These are phyloP conservation scores for Liposcelis brunnea DNA, from an alignment of 2,888 invertebrate species.

Conservation along the genomic window DNA sequence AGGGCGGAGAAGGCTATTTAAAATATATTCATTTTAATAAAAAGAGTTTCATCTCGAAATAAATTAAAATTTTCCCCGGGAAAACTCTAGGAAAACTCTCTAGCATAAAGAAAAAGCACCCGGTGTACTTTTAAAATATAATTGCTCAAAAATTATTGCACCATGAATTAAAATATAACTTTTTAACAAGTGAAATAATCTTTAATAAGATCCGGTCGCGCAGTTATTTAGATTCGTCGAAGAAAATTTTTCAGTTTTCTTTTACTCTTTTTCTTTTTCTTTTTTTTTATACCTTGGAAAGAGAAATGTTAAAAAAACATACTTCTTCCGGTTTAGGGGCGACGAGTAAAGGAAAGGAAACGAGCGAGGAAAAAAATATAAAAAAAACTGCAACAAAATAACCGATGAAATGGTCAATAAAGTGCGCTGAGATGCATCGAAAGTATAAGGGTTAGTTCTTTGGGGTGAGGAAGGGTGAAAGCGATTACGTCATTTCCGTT, in stretches of 20 bases:
- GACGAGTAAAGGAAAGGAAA: no score
- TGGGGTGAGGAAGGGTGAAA: slow-evolving; percentile 1
- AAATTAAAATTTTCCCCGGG: slow-evolving; percentile 7
- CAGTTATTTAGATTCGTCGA: no score
- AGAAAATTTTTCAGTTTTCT: no score
- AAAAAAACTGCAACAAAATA: slow-evolving; percentile 3
- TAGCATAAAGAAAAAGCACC: slow-evolving; percentile 1
- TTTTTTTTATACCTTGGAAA: no score
- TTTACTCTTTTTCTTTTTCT: no score
- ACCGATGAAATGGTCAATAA: slow-evolving; percentile 8
- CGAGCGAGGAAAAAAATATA: background rate
- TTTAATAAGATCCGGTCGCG: no score
- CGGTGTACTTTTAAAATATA: slow-evolving; percentile 9
- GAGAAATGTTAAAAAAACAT: no score
- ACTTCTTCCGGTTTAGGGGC: no score
- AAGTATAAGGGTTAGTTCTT: slow-evolving; percentile 4
- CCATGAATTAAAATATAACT: background rate
- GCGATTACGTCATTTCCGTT: slow-evolving; percentile 4
- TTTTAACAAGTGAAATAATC: no score
- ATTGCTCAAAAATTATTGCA: slow-evolving; percentile 9
- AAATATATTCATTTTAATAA: slow-evolving; percentile 9
- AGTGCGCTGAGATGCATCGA: slow-evolving; percentile 9
- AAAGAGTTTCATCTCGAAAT: slow-evolving; percentile 8
- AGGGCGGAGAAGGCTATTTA: background rate
- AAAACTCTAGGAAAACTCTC: no score